Evolutionary conservation across 1,140 invertebrate species (phyloP).

Genomic region (Halictus rubicundus): DNA sequence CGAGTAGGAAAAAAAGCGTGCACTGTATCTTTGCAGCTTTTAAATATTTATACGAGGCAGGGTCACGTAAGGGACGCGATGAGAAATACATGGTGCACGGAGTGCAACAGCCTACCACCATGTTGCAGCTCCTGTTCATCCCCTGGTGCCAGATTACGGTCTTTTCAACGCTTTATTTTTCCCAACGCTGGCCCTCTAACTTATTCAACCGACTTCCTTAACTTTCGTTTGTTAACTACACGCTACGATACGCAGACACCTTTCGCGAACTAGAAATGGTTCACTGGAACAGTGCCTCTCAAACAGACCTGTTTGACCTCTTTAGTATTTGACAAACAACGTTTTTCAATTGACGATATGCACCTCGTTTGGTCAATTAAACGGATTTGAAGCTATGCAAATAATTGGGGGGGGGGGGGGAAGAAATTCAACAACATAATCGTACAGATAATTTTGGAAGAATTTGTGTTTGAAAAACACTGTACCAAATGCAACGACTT

Average conservation of each 20-base stretch:
- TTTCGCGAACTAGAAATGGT: conserved; percentile 44
- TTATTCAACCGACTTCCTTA: background rate
- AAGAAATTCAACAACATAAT: too few species aligned
- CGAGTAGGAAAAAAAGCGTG: background rate
- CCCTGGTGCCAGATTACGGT: background rate
- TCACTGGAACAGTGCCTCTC: conserved; percentile 13
- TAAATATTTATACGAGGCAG: background rate
- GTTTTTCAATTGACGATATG: too few species aligned
- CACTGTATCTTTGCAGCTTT: background rate
- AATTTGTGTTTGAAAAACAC: background rate
- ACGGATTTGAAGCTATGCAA: too few species aligned
- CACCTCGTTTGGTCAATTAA: too few species aligned
- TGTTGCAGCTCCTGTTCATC: too few species aligned
- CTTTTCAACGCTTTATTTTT: background rate
- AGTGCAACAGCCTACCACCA: background rate
- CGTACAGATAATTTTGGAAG: background rate
- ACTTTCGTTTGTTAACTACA: conserved; percentile 1
- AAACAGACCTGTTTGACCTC: too few species aligned
- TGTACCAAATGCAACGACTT: background rate
- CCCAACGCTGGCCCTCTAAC: background rate
- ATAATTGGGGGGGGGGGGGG: too few species aligned
- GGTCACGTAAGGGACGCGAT: conserved; percentile 1
- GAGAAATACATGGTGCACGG: background rate
- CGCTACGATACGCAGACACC: conserved; percentile 24
- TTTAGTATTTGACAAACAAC: too few species aligned